Evolutionary conservation across 2,113 vertebrate species (phyloP).

Genomic region (Toxotes jaculatrix): DNA sequence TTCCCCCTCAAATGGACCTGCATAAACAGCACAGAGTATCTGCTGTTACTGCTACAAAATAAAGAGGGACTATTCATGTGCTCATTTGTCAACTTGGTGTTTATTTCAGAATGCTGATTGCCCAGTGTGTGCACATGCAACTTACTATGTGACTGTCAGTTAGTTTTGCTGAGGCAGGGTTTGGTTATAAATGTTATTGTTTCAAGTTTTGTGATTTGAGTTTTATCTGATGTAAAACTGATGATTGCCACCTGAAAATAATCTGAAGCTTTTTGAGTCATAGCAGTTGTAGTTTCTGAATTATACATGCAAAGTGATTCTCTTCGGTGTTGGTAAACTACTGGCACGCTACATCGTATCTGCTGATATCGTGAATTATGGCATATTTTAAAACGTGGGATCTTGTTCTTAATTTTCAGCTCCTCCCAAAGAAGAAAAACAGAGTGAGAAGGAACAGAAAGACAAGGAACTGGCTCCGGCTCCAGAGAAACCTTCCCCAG

Average conservation of each 20-base stretch:
- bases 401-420: slow-evolving; percentile 69
- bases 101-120: slow-evolving; percentile 2
- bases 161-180: background rate
- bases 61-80: slow-evolving; percentile 43
- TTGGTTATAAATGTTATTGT: background rate
- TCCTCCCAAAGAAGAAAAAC: slow-evolving; percentile 76
- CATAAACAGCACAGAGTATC: slow-evolving; percentile 11
- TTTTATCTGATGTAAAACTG: background rate
- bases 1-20: background rate
- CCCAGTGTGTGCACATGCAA: background rate
- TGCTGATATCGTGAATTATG: background rate
- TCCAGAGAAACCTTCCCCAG: slow-evolving; percentile 60
- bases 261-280: background rate
- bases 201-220: background rate
- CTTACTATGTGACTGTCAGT: background rate
- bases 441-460: slow-evolving; percentile 73
- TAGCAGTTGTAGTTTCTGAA: background rate
- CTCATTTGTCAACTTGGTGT: slow-evolving; percentile 28
- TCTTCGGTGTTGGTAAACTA: background rate
- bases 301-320: background rate
- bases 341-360: background rate
- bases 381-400: slow-evolving; percentile 40
- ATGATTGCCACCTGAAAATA: background rate
- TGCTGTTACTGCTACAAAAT: slow-evolving; percentile 39
- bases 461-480: slow-evolving; percentile 64